Evolutionary conservation across 2,797 vertebrate species (phyloP), one percentile per base, ranked within the genome.

Genomic region (Eupleurogrammus muticus): DNA sequence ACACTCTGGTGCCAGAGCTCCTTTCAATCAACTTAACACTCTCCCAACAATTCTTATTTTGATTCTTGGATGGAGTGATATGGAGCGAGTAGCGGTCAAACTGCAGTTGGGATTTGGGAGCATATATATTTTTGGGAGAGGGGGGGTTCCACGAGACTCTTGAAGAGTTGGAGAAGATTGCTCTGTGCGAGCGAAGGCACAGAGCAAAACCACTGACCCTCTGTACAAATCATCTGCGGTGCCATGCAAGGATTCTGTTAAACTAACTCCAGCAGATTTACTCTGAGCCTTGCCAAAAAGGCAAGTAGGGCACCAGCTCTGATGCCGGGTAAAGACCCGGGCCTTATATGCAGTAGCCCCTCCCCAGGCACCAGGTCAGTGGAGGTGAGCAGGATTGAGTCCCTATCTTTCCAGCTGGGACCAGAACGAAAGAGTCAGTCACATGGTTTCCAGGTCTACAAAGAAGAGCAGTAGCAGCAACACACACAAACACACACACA

Each of bases 121-220:
- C 9, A 34, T 62, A 68, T 69, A 52, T 57, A n/a, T 12, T 46
- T 35, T 35, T 24, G 54, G 21, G 46, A 36, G 32, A 54, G 49
- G n/a, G 14, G 36, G 63, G 60, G 58, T 70, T 87, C 72, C 62
- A 47, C 8, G 36, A 64, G 36, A 70, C 48, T 68, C 61, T 34
- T 19, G 36, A 67, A 51, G 64, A 16, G 12, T 75, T 59, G 66
- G 76, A 86, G 68, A 66, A 72, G 75, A 64, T 79, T 75, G 82
- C 77, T 73, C 52, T 70, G 75, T 66, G 67, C 5, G 46, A n/a
- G 58, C 60, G 47, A 74, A 85, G 79, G 85, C 88, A 85, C 78
- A 86, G 83, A 88, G 83, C 86, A 84, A 82, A 87, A 77, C 59
- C 61, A 75, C 64, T 60, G 55, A 83, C 72, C 71, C 70, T 79